Evolutionary conservation across 1,140 invertebrate genomes (phyloP).

Genomic region (Antheraea mylitta): DNA sequence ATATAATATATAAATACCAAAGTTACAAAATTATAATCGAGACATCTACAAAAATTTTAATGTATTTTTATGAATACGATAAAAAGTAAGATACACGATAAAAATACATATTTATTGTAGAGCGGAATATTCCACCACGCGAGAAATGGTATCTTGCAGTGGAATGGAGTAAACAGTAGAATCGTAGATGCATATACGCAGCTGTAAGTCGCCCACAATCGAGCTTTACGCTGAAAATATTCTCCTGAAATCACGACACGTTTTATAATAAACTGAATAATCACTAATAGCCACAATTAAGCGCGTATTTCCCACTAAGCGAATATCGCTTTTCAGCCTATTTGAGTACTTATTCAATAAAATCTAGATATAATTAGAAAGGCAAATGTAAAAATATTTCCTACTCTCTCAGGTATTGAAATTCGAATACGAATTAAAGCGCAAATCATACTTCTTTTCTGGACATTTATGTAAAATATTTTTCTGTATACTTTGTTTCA

Average conservation of each 20-base stretch:
- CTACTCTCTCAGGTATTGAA: not conserved
- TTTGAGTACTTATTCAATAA: not conserved
- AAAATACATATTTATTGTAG: not conserved
- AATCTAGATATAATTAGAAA: slow-evolving; percentile 3
- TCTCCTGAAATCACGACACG: not conserved
- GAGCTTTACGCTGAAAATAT: not conserved
- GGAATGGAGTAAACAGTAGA: not conserved
- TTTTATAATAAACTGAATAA: not conserved
- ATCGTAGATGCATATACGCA: not conserved
- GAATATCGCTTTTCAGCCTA: not conserved
- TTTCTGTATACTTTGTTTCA: not conserved
- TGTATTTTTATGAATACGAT: not conserved
- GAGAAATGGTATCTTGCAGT: not conserved
- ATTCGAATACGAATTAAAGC: not conserved
- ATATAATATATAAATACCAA: slow-evolving; percentile 47
- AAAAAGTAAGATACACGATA: not conserved
- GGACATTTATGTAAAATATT: not conserved
- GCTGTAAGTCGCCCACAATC: not conserved
- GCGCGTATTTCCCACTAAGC: not conserved
- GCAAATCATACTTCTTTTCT: not conserved
- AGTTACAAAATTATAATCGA: slow-evolving; percentile 34
- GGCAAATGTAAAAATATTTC: slow-evolving; percentile 7
- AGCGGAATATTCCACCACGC: too few species aligned
- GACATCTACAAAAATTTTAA: slow-evolving; percentile 19
- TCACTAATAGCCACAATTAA: slow-evolving; percentile 10